Evolutionary conservation across 2,113 vertebrate genomes (phyloP).

Genomic region (Chaetodon trifascialis): DNA sequence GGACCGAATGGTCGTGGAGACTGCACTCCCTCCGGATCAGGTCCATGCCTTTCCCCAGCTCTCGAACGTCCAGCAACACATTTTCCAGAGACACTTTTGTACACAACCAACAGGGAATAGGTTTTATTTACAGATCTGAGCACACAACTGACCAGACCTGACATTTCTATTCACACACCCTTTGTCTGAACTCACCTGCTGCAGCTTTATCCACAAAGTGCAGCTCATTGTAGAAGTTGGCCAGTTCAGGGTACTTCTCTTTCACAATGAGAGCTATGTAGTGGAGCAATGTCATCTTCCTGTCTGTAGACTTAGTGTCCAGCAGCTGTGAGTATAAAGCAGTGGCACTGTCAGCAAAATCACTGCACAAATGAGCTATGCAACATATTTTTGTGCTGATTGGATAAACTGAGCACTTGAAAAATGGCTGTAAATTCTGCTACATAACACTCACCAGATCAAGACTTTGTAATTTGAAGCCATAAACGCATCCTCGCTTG

Average conservation of each 20-base stretch:
- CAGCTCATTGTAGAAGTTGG: slow-evolving; percentile 93
- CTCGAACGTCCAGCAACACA: slow-evolving; percentile 94
- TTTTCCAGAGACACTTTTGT: slow-evolving; percentile 95
- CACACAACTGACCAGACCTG: background rate
- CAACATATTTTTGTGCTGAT: background rate
- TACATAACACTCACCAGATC: slow-evolving; percentile 82
- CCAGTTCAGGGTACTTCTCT: slow-evolving; percentile 94
- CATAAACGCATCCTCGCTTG: slow-evolving; percentile 95
- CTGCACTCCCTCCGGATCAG: slow-evolving; percentile 92
- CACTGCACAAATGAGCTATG: background rate
- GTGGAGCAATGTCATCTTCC: slow-evolving; percentile 95
- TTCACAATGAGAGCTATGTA: slow-evolving; percentile 95
- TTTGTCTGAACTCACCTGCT: slow-evolving; percentile 84
- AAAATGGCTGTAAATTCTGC: background rate
- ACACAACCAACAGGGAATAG: background rate
- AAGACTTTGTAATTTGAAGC: slow-evolving; percentile 94
- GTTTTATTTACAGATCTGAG: background rate
- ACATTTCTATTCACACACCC: background rate
- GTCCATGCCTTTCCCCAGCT: slow-evolving; percentile 96
- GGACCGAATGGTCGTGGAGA: slow-evolving; percentile 90
- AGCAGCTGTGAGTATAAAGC: slow-evolving; percentile 85
- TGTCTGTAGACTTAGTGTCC: slow-evolving; percentile 98
- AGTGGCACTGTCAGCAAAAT: slow-evolving; percentile 13
- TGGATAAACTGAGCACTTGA: background rate
- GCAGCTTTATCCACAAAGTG: slow-evolving; percentile 98